A percentile compares a stretch with the other conserved stretches of the same genome.
Evolutionary conservation across 2,888 invertebrate genomes (phyloP).

Genomic region (Acanthosepion esculentum): DNA sequence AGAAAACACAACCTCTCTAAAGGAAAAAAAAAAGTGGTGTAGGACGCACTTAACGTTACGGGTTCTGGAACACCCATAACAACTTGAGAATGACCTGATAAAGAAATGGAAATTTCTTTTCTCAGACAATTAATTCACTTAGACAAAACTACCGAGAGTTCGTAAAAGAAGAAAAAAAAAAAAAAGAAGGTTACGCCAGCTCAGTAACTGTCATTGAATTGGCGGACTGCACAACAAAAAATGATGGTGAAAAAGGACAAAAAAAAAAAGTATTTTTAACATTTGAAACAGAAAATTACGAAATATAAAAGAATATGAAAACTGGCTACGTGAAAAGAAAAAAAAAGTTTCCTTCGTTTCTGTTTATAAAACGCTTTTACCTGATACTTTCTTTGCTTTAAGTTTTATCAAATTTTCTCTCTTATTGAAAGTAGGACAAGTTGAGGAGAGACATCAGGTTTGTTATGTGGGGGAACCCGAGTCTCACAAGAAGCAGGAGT

Average conservation of each 20-base stretch:
- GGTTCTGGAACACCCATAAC: too few relatives aligned
- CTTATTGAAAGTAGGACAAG: not conserved
- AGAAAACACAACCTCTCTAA: too few relatives aligned
- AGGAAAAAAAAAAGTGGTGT: too few relatives aligned
- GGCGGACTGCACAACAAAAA: not conserved
- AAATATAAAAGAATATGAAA: too few relatives aligned
- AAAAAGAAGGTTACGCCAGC: too few relatives aligned
- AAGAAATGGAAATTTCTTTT: too few relatives aligned
- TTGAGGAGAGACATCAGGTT: not conserved
- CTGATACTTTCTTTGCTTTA: not conserved
- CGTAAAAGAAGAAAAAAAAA: too few relatives aligned
- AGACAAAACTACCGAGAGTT: too few relatives aligned
- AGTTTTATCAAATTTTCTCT: not conserved
- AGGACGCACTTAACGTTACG: too few relatives aligned
- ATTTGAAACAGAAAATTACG: not conserved
- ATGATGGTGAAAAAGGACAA: not conserved
- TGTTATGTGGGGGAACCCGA: constrained; percentile 9
- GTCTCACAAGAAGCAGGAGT: not conserved
- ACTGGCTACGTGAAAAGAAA: not conserved
- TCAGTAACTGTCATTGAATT: not conserved
- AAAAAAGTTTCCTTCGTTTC: not conserved
- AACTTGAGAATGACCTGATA: too few relatives aligned
- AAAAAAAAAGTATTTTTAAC: not conserved
- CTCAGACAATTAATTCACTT: too few relatives aligned
- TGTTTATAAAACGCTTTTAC: not conserved